These are phyloP conservation scores for Parazoanthus swiftii DNA, from an alignment of 92 coral and sea anemone genomes.

Conservation along the genomic window DNA sequence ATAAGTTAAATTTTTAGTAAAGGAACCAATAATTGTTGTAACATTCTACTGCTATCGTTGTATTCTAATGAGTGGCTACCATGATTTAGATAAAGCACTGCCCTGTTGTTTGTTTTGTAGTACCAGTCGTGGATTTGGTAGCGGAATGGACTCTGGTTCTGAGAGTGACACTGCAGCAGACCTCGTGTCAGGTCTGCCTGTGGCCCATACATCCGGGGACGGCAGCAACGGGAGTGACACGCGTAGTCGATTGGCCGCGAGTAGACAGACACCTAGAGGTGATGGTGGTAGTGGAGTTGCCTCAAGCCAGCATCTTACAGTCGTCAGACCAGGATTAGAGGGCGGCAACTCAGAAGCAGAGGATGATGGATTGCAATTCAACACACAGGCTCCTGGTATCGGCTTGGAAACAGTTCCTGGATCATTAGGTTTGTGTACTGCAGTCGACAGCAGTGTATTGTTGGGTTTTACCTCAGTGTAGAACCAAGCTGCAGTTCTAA, in stretches of 20 bases:
- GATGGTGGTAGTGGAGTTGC: conserved; percentile 53
- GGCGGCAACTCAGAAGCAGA: conserved; percentile 91
- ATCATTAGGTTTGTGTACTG: conserved; percentile 42
- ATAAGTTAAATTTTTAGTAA: too few relatives aligned
- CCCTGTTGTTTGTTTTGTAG: background rate
- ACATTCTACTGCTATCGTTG: too few relatives aligned
- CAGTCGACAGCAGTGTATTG: background rate
- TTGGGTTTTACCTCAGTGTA: background rate
- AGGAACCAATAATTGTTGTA: background rate
- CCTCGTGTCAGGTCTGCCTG: conserved; percentile 28
- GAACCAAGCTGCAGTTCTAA: background rate
- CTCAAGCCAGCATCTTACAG: conserved; percentile 29
- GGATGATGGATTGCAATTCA: conserved; percentile 45
- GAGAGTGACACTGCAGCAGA: conserved; percentile 58
- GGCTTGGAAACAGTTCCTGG: conserved; percentile 42
- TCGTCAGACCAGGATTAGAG: conserved; percentile 81
- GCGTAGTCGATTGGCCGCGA: background rate
- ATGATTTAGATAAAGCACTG: background rate
- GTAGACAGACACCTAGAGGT: conserved; percentile 44
- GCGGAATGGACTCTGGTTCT: conserved; percentile 89
- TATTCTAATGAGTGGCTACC: background rate
- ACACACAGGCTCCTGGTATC: conserved; percentile 39
- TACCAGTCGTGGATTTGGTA: conserved; percentile 81
- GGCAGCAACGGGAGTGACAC: conserved; percentile 60
- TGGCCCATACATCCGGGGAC: conserved; percentile 65